phyloP scores from a whole-genome alignment of 2,113 vertebrate species.

The Apus apus region DNA sequence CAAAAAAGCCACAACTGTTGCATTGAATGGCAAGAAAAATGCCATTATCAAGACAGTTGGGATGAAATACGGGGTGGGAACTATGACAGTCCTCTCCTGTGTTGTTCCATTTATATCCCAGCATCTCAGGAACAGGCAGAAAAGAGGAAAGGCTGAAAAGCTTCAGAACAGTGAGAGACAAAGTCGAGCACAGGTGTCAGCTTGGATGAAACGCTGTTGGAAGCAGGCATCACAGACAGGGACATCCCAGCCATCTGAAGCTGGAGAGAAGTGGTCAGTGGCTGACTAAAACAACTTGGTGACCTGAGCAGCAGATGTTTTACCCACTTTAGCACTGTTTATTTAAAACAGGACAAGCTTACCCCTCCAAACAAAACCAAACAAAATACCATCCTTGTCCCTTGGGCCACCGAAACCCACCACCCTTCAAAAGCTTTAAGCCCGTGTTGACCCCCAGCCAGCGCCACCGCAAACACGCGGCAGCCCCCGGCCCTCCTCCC shows the following conservation, averaged over 20 bases:
- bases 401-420: neutral
- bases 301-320: neutral
- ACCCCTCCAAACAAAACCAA: neutral
- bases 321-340: neutral
- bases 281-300: neutral
- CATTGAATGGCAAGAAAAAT: neutral
- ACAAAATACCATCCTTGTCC: fast-evolving
- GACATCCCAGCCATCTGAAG: neutral
- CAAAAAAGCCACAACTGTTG: neutral
- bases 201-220: fast-evolving
- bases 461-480: neutral
- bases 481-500: neutral
- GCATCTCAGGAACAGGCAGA: neutral
- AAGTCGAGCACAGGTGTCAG: fast-evolving
- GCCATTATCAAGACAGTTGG: neutral
- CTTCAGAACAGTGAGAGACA: fast-evolving
- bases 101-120: neutral
- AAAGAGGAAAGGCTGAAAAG: neutral
- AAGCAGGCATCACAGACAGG: neutral
- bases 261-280: neutral
- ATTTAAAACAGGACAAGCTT: neutral
- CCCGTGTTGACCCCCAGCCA: neutral
- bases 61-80: neutral
- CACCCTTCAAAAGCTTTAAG: neutral
- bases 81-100: neutral